These are phyloP conservation scores for Aselliscus stoliczkanus DNA, from an alignment of 2,797 vertebrate genomes.

Conservation along the genomic window DNA sequence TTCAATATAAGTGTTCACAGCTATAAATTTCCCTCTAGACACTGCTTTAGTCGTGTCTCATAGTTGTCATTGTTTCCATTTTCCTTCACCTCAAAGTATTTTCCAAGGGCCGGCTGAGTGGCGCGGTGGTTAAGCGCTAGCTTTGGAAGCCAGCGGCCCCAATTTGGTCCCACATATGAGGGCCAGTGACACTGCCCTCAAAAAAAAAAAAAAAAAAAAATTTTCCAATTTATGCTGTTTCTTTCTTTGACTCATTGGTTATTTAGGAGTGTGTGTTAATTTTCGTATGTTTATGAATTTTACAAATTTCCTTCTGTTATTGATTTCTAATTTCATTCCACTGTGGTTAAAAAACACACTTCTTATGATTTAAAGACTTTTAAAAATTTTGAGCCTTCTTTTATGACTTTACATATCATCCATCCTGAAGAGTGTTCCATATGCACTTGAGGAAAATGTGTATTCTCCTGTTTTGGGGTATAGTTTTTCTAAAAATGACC, in stretches of 20 bases:
- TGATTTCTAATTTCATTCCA: neutral
- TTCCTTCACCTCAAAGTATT: neutral
- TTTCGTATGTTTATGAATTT: neutral
- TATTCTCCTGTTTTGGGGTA: neutral
- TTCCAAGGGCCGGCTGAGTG: too few species aligned
- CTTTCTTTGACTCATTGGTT: neutral
- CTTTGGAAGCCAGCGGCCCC: too few species aligned
- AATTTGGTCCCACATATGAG: too few species aligned
- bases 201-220: too few species aligned
- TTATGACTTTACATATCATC: neutral
- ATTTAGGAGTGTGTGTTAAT: neutral
- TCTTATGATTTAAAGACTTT: neutral
- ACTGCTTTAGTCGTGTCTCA: neutral
- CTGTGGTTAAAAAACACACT: neutral
- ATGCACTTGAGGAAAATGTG: neutral
- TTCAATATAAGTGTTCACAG: neutral
- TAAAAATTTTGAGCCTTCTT: neutral
- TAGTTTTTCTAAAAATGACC: neutral
- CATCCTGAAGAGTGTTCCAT: neutral
- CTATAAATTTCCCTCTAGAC: neutral
- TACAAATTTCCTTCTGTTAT: neutral
- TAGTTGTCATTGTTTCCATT: neutral
- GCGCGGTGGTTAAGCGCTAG: too few species aligned
- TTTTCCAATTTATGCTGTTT: neutral
- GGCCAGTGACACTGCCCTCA: too few species aligned